phyloP scores from a whole-genome alignment of 2,797 vertebrate species.

The Cirrhinus molitorella region DNA sequence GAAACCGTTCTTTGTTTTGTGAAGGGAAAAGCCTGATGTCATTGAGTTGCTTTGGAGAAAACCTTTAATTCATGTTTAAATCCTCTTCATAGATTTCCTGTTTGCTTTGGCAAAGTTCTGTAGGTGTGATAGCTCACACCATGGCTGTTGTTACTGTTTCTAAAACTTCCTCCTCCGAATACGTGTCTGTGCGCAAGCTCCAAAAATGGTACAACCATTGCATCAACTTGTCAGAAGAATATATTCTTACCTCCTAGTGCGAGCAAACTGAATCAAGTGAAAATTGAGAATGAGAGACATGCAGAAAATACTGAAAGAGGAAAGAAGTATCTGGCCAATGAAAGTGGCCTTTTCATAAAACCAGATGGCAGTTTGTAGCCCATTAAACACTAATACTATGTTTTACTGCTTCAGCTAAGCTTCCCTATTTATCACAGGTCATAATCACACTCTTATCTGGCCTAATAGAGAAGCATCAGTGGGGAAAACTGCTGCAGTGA shows the following conservation, averaged over 20 bases:
- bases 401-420: constrained; percentile 82
- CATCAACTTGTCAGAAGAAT: constrained; percentile 31
- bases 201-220: constrained; percentile 11
- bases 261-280: constrained; percentile 25
- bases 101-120: constrained; percentile 30
- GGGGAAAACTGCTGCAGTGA: constrained; percentile 40
- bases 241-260: constrained; percentile 36
- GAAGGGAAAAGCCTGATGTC: not conserved
- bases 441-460: constrained; percentile 80
- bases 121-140: constrained; percentile 50
- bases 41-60: constrained; percentile 9
- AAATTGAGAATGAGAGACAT: constrained; percentile 39
- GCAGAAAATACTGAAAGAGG: constrained; percentile 45
- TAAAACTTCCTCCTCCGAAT: constrained; percentile 61
- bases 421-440: constrained; percentile 83
- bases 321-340: constrained; percentile 58
- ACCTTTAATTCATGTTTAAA: constrained; percentile 22
- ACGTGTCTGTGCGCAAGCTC: constrained; percentile 34
- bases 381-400: constrained; percentile 81
- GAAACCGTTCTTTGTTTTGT: not conserved
- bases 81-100: constrained; percentile 31
- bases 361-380: constrained; percentile 76
- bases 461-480: constrained; percentile 68
- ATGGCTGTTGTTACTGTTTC: constrained; percentile 55
- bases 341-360: constrained; percentile 72